Percentiles rank a stretch among this genome's conserved stretches.
phyloP scores from a whole-genome alignment of 2,113 vertebrate genomes.

The Cyanoramphus novaezelandiae region DNA sequence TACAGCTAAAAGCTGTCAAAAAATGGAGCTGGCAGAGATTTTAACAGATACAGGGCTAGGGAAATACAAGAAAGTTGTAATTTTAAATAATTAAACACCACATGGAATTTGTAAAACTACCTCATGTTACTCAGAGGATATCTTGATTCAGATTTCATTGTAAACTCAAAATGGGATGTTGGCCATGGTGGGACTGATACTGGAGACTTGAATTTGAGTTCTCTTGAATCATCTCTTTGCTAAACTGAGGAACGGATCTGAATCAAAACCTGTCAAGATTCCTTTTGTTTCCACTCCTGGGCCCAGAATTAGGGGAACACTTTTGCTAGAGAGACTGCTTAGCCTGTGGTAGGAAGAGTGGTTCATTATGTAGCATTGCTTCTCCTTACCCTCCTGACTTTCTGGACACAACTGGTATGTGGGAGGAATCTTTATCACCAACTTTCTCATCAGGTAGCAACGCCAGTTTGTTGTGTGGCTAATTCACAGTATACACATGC shows the following conservation, averaged over 20 bases:
- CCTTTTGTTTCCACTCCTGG: not conserved
- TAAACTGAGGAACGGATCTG: not conserved
- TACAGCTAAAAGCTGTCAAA: slow-evolving; percentile 8
- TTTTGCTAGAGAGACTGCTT: not conserved
- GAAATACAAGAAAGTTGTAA: not conserved
- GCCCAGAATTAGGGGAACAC: not conserved
- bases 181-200: not conserved
- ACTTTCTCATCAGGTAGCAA: not conserved
- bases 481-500: not conserved
- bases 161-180: not conserved
- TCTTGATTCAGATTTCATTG: not conserved
- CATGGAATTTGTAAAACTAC: not conserved
- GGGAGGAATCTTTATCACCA: not conserved
- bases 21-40: slow-evolving; percentile 9
- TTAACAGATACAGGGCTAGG: not conserved
- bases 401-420: not conserved
- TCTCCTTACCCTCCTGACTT: no score
- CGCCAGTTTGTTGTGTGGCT: accelerated
- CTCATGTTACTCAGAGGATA: not conserved
- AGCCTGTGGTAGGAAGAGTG: not conserved
- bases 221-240: not conserved
- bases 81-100: not conserved
- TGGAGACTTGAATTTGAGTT: not conserved
- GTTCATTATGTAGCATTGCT: not conserved
- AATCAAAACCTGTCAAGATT: not conserved